Evolutionary conservation across 2,888 invertebrate species (phyloP), one percentile per base, ranked within the genome.

Genomic region (Ptilodon capucinus): DNA sequence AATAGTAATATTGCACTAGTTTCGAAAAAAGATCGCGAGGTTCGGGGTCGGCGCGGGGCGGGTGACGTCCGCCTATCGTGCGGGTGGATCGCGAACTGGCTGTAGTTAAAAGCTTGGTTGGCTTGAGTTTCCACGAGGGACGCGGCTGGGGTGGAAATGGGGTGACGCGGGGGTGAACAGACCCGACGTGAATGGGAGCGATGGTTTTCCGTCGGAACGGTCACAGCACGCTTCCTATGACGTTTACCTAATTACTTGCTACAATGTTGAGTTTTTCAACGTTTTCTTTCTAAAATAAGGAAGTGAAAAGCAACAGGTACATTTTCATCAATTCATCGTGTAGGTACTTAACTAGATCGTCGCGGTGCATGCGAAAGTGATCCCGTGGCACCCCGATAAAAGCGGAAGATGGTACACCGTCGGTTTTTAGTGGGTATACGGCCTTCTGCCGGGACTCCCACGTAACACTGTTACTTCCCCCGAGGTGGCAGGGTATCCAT

Each of bases 1-100:
- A 72, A 74, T 71, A 57, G 42, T 57, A 66, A 73, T 81, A 84
- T 86, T 86, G 84, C 86, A 86, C 85, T 76, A 75, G 76, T 84
- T 81, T 72, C 65, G 57, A 62, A 72, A n/a, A 71, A 74, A 82
- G 81, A 83, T 85, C 87, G 87, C 83, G 81, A 60, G 54, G 51
- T 63, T 71, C 67, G 68, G 54, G 57, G 62, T 53, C 42, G 44
- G 39, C 48, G 44, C 43, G 40, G 46, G 57, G 49, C 60, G 60
- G 59, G 55, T 60, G 54, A 64, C 81, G 71, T 48, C 60, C 71
- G 59, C 54, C 69, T 66, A 51, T 57, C 47, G 30, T 67, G 71
- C 64, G 69, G 64, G 67, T 61, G 52, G 46, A 61, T 71, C 76
- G 71, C 81, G 81, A 79, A 86, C 86, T 86, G 81, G 75, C 54